Conservation (phyloP, 2,888 invertebrate species). For the Neocrepidodera transversa region DNA sequence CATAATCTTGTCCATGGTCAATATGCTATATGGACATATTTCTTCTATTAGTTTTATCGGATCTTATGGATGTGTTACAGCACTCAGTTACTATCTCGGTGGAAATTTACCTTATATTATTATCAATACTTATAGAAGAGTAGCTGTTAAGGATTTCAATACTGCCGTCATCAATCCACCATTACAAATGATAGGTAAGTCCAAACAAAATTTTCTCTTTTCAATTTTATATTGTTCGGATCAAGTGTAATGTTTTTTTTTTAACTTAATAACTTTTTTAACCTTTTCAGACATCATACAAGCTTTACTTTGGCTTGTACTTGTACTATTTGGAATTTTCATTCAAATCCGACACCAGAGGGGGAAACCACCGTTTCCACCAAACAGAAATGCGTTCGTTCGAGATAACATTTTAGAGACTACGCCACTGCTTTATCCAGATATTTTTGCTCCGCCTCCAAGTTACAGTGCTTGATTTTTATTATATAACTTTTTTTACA, state of each 20-base stretch:
- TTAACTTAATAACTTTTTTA: slow-evolving; percentile 23
- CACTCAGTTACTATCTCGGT: slow-evolving; percentile 71
- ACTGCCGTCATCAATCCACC: slow-evolving; percentile 68
- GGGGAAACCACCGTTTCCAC: slow-evolving; percentile 70
- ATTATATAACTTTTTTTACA: background rate
- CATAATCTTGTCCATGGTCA: slow-evolving; percentile 56
- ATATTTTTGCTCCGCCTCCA: slow-evolving; percentile 12
- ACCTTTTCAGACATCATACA: slow-evolving; percentile 66
- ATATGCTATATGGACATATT: slow-evolving; percentile 67
- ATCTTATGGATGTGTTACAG: slow-evolving; percentile 68
- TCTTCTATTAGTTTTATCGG: slow-evolving; percentile 71
- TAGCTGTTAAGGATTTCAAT: slow-evolving; percentile 66
- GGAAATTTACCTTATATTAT: slow-evolving; percentile 73
- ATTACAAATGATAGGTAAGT: slow-evolving; percentile 67
- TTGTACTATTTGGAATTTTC: slow-evolving; percentile 64
- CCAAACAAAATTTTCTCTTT: background rate
- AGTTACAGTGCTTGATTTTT: slow-evolving; percentile 5
- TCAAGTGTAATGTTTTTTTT: background rate
- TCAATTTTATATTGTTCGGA: background rate
- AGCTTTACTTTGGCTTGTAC: slow-evolving; percentile 63
- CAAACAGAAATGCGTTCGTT: slow-evolving; percentile 50
- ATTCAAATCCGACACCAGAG: slow-evolving; percentile 66
- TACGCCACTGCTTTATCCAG: background rate
- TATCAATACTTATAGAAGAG: slow-evolving; percentile 71
- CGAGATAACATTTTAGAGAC: background rate